Conservation (phyloP, 2,888 invertebrate species). For the Morpho achilles region DNA sequence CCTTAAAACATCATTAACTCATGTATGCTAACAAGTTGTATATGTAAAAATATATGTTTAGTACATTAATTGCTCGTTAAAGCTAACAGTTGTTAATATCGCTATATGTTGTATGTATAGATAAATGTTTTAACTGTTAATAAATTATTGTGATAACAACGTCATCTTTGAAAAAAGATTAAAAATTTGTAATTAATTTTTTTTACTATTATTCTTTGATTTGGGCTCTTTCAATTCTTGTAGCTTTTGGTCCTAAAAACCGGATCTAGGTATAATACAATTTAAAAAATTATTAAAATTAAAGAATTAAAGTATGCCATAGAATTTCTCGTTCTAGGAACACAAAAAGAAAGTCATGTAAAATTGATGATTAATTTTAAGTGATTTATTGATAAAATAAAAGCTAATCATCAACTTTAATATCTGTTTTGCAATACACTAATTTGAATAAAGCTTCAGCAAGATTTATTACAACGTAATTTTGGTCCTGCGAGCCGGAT, state of each 20-base stretch:
- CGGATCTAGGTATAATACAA: too few relatives aligned
- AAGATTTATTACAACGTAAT: not conserved
- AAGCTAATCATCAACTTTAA: not conserved
- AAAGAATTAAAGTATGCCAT: too few relatives aligned
- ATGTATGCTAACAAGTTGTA: not conserved
- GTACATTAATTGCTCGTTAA: not conserved
- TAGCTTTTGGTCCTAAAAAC: too few relatives aligned
- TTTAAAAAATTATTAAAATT: too few relatives aligned
- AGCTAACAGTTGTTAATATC: constrained; percentile 1
- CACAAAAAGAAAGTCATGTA: too few relatives aligned
- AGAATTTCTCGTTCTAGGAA: too few relatives aligned
- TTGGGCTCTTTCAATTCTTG: too few relatives aligned
- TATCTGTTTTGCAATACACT: not conserved
- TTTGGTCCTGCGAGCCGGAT: constrained; percentile 10
- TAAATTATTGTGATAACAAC: constrained; percentile 5
- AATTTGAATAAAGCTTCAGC: not conserved
- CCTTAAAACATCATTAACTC: not conserved
- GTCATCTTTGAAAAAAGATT: constrained; percentile 1
- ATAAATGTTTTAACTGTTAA: not conserved
- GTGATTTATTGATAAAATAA: too few relatives aligned
- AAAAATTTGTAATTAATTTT: too few relatives aligned
- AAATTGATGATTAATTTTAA: too few relatives aligned
- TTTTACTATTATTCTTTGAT: too few relatives aligned
- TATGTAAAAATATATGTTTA: not conserved
- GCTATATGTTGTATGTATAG: constrained; percentile 6